These are phyloP conservation scores for Pegoplata infirma DNA, from an alignment of 2,888 invertebrate species.

Conservation along the genomic window DNA sequence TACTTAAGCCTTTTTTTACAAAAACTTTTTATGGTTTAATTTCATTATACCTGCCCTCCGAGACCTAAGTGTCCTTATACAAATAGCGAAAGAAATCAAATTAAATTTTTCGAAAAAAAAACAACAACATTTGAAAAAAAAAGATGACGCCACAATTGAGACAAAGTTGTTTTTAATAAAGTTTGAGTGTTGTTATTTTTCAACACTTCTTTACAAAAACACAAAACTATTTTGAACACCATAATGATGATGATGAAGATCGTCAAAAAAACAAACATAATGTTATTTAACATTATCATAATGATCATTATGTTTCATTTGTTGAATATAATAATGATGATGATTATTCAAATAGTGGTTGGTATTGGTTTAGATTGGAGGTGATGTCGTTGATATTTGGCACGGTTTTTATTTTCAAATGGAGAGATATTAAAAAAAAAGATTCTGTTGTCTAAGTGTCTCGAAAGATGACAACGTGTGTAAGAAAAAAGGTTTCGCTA, in stretches of 20 bases:
- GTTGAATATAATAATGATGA: background rate
- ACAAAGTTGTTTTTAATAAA: conserved; percentile 68
- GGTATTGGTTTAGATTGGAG: conserved; percentile 16
- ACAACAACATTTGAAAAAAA: conserved; percentile 39
- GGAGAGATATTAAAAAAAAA: too few relatives aligned
- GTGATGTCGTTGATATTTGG: conserved; percentile 1
- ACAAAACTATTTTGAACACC: background rate
- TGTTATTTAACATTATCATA: conserved; percentile 21
- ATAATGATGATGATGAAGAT: conserved; percentile 23
- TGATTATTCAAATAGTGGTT: conserved; percentile 19
- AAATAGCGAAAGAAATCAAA: conserved; percentile 1
- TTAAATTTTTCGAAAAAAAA: background rate
- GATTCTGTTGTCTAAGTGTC: background rate
- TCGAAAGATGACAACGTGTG: background rate
- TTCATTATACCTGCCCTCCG: too few relatives aligned
- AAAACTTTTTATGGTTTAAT: too few relatives aligned
- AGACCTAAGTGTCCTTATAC: background rate
- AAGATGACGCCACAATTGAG: conserved; percentile 66
- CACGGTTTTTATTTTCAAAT: background rate
- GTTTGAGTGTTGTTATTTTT: conserved; percentile 63
- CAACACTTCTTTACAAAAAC: conserved; percentile 45
- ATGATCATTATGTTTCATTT: background rate
- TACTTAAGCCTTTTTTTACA: too few relatives aligned
- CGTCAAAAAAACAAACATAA: conserved; percentile 12
- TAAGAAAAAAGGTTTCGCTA: background rate